These are phyloP conservation scores for Lytechinus variegatus DNA, from an alignment of 35 echinoderm and acorn worm species.

Conservation along the genomic window DNA sequence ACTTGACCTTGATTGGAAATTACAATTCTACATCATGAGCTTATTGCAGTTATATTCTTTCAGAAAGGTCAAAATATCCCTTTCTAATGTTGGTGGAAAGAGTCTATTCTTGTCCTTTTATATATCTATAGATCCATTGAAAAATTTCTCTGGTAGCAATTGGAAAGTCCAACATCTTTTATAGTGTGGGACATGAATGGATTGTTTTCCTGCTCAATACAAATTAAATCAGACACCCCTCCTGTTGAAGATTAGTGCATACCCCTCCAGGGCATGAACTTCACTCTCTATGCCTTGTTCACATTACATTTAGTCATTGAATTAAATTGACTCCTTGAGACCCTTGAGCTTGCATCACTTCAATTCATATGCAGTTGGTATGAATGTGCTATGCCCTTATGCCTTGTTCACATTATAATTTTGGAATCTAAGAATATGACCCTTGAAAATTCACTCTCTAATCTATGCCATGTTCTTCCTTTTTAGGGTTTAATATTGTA, in stretches of 20 bases:
- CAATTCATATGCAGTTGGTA: too few relatives aligned
- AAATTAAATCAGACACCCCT: constrained; percentile 2
- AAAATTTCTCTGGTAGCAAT: background rate
- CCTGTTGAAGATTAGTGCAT: background rate
- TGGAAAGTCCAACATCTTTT: background rate
- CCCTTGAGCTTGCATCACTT: too few relatives aligned
- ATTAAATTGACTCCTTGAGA: too few relatives aligned
- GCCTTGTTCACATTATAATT: too few relatives aligned
- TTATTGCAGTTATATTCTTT: background rate
- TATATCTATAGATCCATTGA: background rate
- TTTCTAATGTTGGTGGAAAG: background rate
- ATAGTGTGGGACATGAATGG: constrained; percentile 1
- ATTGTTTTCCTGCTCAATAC: constrained; percentile 7
- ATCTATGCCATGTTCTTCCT: too few relatives aligned
- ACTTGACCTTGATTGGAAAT: too few relatives aligned
- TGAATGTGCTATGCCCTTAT: too few relatives aligned
- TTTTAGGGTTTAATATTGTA: background rate
- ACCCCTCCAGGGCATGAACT: background rate
- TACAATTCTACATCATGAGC: too few relatives aligned
- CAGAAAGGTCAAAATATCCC: background rate
- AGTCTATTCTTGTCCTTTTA: background rate
- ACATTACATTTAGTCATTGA: background rate
- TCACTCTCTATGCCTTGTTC: background rate
- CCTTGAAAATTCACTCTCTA: too few relatives aligned
- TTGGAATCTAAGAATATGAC: too few relatives aligned